A percentile compares a stretch with the other conserved stretches of the same genome.
These are phyloP conservation scores for Thermophis baileyi DNA, from an alignment of 2,113 vertebrate genomes.

Conservation along the genomic window DNA sequence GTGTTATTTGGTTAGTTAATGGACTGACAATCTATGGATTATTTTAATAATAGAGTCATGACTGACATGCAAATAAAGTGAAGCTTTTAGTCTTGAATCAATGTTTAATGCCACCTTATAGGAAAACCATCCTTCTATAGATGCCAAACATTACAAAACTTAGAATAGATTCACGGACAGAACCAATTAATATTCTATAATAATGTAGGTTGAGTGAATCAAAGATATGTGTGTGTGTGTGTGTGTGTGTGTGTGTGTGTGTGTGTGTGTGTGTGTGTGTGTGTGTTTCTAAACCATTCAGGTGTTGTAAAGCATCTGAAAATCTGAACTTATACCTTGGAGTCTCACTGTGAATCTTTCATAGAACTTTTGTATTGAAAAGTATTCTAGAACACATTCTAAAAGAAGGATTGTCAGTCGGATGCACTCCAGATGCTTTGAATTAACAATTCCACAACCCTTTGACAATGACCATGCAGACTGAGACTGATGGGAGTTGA, in stretches of 20 bases:
- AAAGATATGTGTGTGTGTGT: neutral
- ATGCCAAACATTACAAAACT: neutral
- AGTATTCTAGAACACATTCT: neutral
- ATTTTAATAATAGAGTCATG: neutral
- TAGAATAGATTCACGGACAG: neutral
- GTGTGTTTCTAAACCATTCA: neutral
- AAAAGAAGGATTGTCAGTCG: neutral
- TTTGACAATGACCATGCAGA: neutral
- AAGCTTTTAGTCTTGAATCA: neutral
- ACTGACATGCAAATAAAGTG: neutral
- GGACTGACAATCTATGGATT: neutral
- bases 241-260: neutral
- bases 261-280: neutral
- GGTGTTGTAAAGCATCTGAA: neutral
- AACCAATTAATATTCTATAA: neutral
- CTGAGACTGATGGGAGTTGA: neutral
- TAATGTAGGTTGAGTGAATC: neutral
- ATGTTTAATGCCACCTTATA: neutral
- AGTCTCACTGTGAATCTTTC: neutral
- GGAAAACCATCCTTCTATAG: neutral
- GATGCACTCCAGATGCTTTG: neutral
- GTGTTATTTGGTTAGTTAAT: neutral
- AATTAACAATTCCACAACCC: neutral
- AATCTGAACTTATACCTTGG: neutral
- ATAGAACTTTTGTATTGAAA: neutral